Evolutionary conservation across 2,888 invertebrate genomes (phyloP).

Genomic region (Aporophyla lueneburgensis): DNA sequence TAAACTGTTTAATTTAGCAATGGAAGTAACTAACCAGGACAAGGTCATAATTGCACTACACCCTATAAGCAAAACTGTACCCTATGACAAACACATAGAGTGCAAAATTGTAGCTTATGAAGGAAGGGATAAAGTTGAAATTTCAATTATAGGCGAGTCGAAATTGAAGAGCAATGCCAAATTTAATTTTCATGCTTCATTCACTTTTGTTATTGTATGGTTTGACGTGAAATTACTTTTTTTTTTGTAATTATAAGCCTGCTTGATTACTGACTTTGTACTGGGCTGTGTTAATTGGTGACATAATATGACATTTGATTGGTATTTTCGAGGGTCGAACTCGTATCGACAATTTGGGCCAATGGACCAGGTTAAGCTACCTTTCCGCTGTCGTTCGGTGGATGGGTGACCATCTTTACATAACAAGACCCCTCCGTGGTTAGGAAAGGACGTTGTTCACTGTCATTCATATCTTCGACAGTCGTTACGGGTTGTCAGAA

Average conservation of each 20-base stretch:
- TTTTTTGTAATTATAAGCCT: conserved; percentile 13
- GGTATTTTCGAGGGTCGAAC: not conserved
- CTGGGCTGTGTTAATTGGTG: not conserved
- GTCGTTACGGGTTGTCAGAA: too few relatives aligned
- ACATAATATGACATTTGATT: not conserved
- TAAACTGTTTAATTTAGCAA: conserved; percentile 20
- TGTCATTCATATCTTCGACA: too few relatives aligned
- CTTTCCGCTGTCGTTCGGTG: too few relatives aligned
- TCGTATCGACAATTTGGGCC: too few relatives aligned
- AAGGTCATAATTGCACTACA: conserved; percentile 33
- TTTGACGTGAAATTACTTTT: conserved; percentile 36
- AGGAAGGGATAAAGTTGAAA: not conserved
- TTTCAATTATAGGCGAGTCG: conserved; percentile 18
- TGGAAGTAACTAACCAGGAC: conserved; percentile 30
- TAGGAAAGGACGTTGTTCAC: too few relatives aligned
- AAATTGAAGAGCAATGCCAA: conserved; percentile 34
- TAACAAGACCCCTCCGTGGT: too few relatives aligned
- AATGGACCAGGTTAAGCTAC: too few relatives aligned
- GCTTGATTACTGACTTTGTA: not conserved
- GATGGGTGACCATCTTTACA: too few relatives aligned
- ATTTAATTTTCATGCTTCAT: conserved; percentile 40
- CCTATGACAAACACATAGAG: not conserved
- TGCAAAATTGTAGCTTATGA: conserved; percentile 2
- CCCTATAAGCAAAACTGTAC: not conserved
- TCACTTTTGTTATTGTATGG: conserved; percentile 15